Conservation (phyloP, 2,888 invertebrate genomes). For the Philonicus albiceps region DNA sequence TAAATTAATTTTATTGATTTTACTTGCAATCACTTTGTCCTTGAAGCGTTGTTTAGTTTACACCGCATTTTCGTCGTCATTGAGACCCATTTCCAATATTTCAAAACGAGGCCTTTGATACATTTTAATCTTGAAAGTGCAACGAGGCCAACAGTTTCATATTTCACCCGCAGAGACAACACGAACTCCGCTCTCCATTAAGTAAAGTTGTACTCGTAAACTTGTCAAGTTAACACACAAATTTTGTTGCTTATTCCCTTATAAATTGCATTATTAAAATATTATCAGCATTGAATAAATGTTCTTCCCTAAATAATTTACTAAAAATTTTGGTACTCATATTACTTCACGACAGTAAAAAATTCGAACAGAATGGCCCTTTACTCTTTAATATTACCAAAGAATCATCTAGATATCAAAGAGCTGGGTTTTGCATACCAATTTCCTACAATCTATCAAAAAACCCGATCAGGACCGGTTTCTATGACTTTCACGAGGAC, state of each 20-base stretch:
- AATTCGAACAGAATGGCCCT: background rate
- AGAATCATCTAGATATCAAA: background rate
- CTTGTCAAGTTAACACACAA: background rate
- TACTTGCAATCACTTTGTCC: background rate
- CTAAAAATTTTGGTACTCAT: background rate
- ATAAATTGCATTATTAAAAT: background rate
- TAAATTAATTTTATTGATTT: background rate
- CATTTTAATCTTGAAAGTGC: background rate
- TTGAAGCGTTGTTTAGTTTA: background rate
- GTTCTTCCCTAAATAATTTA: background rate
- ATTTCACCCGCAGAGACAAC: background rate
- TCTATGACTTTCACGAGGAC: background rate
- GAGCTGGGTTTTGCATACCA: background rate
- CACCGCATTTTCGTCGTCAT: background rate
- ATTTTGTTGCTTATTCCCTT: background rate
- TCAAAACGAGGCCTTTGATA: background rate
- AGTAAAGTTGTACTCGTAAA: background rate
- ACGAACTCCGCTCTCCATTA: background rate
- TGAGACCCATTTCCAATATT: background rate
- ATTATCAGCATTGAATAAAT: background rate
- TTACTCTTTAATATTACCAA: background rate
- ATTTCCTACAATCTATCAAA: background rate
- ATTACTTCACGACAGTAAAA: background rate
- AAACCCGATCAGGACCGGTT: background rate
- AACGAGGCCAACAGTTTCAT: background rate